Conservation (phyloP, 2,113 vertebrate genomes). For the Xerus inauris region DNA sequence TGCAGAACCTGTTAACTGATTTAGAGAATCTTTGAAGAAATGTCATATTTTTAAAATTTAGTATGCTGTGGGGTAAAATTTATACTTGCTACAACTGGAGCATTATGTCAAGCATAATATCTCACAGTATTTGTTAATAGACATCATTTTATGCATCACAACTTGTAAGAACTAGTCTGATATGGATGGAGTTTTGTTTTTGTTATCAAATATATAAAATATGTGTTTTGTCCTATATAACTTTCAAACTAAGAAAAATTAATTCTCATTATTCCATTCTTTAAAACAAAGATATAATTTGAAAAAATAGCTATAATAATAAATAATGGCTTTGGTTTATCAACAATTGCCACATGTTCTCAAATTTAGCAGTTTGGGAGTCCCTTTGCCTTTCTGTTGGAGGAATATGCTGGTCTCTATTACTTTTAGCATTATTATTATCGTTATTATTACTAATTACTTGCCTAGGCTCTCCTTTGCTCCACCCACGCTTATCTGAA, state of each 20-base stretch:
- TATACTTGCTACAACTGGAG: neutral
- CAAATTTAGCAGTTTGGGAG: neutral
- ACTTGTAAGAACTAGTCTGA: neutral
- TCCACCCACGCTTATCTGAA: neutral
- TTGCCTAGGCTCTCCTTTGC: neutral
- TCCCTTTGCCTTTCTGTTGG: neutral
- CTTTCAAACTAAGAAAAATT: neutral
- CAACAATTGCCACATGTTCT: neutral
- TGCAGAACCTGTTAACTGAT: neutral
- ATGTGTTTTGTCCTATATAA: neutral
- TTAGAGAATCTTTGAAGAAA: neutral
- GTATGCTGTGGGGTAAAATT: neutral
- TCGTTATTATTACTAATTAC: neutral
- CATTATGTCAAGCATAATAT: neutral
- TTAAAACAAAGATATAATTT: neutral
- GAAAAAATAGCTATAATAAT: neutral
- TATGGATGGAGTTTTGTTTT: neutral
- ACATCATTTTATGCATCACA: neutral
- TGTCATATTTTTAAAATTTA: neutral
- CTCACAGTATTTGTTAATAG: neutral
- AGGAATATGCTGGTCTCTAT: neutral
- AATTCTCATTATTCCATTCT: neutral
- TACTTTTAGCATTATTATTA: neutral
- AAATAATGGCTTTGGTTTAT: neutral
- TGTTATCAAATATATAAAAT: neutral